phyloP scores from a whole-genome alignment of 2,113 vertebrate genomes.

The Zosterops hypoxanthus region DNA sequence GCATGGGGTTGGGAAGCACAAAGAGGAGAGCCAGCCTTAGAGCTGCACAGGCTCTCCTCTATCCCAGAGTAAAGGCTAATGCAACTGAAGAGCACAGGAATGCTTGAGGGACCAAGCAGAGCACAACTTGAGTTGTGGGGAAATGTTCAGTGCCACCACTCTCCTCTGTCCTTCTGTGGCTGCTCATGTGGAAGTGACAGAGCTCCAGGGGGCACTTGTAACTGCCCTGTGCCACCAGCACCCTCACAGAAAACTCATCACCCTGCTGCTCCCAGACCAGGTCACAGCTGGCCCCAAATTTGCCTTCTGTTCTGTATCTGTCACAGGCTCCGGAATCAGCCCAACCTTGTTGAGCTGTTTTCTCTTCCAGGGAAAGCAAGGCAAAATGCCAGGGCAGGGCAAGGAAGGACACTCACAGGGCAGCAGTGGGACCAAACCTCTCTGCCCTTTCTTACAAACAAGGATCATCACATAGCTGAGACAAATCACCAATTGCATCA shows the following conservation, averaged over 20 bases:
- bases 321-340: not conserved
- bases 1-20: not conserved
- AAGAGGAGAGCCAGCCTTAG: not conserved
- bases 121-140: not conserved
- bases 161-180: not conserved
- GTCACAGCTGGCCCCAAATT: not conserved
- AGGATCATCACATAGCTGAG: not conserved
- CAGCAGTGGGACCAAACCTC: not conserved
- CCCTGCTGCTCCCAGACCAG: not conserved
- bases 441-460: constrained; percentile 3
- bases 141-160: not conserved
- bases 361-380: not conserved
- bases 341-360: not conserved
- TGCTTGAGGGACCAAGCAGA: not conserved
- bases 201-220: not conserved
- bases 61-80: not conserved
- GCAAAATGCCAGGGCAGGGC: not conserved
- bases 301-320: not conserved
- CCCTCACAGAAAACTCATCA: not conserved
- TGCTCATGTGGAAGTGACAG: not conserved
- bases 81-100: not conserved
- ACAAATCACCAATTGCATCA: not conserved
- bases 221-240: not conserved
- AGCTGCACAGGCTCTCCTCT: not conserved
- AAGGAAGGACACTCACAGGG: not conserved